phyloP scores from a whole-genome alignment of 37 sponge, comb jelly and placozoan genomes.

The Aplysina aerophoba region DNA sequence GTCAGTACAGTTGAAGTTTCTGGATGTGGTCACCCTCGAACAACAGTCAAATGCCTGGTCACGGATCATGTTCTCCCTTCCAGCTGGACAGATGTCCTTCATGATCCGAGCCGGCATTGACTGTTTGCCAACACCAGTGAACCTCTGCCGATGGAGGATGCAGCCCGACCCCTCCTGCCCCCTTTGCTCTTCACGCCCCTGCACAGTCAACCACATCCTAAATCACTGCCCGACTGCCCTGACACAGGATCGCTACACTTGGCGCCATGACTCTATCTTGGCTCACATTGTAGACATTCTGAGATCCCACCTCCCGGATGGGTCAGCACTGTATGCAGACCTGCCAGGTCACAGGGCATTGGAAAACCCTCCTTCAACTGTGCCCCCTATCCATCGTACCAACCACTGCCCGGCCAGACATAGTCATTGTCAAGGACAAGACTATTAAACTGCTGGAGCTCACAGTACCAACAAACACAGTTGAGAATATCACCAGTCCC shows the following conservation, averaged over 20 bases:
- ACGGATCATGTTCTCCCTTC: neutral
- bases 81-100: conserved; percentile 17
- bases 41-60: neutral
- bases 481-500: no score
- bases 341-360: no score
- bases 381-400: no score
- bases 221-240: conserved; percentile 20
- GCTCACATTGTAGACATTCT: no score
- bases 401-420: no score
- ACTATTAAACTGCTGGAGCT: no score
- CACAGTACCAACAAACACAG: no score
- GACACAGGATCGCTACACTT: conserved; percentile 7
- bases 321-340: no score
- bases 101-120: neutral
- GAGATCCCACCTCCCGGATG: no score
- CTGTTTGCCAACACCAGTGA: conserved; percentile 10
- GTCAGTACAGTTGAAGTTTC: conserved; percentile 13
- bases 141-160: conserved; percentile 22
- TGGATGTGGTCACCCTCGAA: neutral
- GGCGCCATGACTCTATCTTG: neutral
- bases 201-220: conserved; percentile 9
- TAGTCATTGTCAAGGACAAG: no score
- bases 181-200: neutral
- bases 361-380: no score
- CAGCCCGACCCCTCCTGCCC: conserved; percentile 7